Conservation (phyloP, 2,113 vertebrate species). For the Gallinago jamesoni region DNA sequence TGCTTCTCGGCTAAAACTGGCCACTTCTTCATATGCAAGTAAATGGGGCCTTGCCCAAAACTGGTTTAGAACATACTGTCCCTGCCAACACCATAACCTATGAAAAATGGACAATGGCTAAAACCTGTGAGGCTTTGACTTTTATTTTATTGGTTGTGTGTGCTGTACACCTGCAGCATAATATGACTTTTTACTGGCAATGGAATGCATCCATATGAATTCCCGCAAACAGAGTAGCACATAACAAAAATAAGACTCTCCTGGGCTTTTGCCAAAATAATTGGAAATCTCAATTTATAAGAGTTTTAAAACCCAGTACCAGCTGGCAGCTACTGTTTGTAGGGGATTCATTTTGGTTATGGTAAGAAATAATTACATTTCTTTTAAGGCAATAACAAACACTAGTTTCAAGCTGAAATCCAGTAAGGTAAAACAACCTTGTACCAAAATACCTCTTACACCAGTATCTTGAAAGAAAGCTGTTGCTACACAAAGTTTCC, state of each 20-base stretch:
- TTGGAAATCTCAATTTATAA: background rate
- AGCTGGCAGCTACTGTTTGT: constrained; percentile 7
- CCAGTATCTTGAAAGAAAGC: background rate
- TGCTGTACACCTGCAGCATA: background rate
- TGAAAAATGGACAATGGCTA: background rate
- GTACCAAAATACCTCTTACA: background rate
- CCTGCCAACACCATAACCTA: background rate
- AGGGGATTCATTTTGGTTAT: background rate
- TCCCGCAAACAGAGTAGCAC: background rate
- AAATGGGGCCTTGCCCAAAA: accelerated
- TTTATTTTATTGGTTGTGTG: background rate
- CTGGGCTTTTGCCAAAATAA: constrained; percentile 1
- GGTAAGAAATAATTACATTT: background rate
- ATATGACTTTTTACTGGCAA: background rate
- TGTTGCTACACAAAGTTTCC: background rate
- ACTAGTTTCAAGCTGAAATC: background rate
- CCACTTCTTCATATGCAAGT: background rate
- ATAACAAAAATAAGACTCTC: background rate
- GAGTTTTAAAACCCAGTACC: background rate
- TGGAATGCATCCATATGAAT: background rate
- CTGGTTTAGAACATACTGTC: background rate
- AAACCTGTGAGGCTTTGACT: background rate
- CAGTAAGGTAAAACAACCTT: background rate
- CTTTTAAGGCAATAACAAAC: background rate
- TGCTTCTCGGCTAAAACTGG: background rate